phyloP scores from a whole-genome alignment of 2,797 vertebrate genomes.

The Tapirus indicus region DNA sequence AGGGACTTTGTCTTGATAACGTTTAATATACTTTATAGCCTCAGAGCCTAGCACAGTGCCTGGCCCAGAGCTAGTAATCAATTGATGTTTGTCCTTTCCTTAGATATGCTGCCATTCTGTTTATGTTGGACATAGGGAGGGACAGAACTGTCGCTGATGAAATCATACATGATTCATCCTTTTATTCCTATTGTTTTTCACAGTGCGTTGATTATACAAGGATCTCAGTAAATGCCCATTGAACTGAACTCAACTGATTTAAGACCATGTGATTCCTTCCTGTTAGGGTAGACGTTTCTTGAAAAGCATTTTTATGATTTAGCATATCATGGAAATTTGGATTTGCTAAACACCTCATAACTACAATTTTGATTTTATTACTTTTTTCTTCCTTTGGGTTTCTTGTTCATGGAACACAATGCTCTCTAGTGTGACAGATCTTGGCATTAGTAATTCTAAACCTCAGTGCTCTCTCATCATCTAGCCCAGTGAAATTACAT shows the following conservation, averaged over 20 bases:
- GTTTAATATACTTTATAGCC: background rate
- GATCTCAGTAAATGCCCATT: background rate
- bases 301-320: slow-evolving; percentile 59
- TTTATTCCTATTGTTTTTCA: background rate
- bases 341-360: slow-evolving; percentile 63
- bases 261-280: background rate
- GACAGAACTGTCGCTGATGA: background rate
- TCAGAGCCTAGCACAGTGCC: background rate
- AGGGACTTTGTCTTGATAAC: background rate
- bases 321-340: slow-evolving; percentile 64
- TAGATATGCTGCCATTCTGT: background rate
- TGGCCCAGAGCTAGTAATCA: background rate
- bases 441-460: slow-evolving; percentile 47
- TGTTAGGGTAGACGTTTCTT: slow-evolving; percentile 7
- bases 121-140: background rate
- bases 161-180: background rate
- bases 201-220: background rate
- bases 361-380: slow-evolving; percentile 64
- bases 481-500: slow-evolving; percentile 15
- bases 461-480: slow-evolving; percentile 28
- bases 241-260: background rate
- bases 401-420: background rate
- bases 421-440: slow-evolving; percentile 64
- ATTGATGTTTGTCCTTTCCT: background rate
- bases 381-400: slow-evolving; percentile 67